Evolutionary conservation across 2,113 vertebrate species (phyloP), one percentile per base, ranked within the genome.

Genomic region (Shinisaurus crocodilurus): DNA sequence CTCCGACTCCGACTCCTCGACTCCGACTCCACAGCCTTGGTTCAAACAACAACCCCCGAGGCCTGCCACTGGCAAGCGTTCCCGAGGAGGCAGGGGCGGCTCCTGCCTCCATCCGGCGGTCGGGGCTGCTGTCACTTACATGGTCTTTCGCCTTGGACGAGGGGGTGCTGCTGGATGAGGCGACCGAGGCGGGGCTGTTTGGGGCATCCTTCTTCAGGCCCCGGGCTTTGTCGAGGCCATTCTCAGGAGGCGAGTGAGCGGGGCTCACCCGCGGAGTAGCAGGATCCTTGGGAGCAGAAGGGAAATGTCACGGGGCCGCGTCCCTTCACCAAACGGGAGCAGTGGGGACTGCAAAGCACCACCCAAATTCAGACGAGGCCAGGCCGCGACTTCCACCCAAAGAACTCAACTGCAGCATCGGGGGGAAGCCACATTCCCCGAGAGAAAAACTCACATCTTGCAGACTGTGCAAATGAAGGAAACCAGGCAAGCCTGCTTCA

Each of bases 111-210:
- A 34, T 72, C 6, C 3, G 0, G 0, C 18, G 2, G 8, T 18
- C 40, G 18, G 8, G 43, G 37, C 40, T 34, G 87, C 75, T 32
- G 70, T 77, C 82, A 93, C 97, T 15, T 98, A 99, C 98, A 37
- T 99, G 98, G 96, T 99, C 99, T 97, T 99, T 99, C 40, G 98
- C 98, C 97, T 99, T 99, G 94, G 99, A 99, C 79, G 99, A 99
- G 8, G 98, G 99, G 8, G 98, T 99, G 97, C 99, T 99, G 95
- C 99, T 98, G 54, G 99, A 99, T n/a, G 99, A 99, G 85, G 98
- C 98, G 16, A 99, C 98, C 0, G 99, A 99, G 95, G 99, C 99
- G 0, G 99, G 99, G 97, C 99, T 99, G 97, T 98, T 98, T 1
- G 99, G 99, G 1, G 98, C 98, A 0, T 99, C 99, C 90, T 99